phyloP scores from a whole-genome alignment of 2,113 vertebrate genomes.

The Ophthalmolycus amberensis region DNA sequence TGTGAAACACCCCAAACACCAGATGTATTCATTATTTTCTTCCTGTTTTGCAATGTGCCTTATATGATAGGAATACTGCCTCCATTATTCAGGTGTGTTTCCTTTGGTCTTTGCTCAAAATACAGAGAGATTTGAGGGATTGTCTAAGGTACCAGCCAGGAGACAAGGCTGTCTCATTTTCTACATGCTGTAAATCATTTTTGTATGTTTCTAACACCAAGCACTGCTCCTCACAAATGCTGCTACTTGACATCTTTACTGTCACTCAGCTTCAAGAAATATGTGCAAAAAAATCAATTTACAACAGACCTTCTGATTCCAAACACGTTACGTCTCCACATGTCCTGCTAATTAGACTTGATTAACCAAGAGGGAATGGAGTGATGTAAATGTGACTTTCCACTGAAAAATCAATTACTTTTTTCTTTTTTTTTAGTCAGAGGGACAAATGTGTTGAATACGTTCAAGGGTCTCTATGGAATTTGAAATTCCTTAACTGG shows the following conservation, averaged over 20 bases:
- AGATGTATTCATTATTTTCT: slow-evolving; percentile 80
- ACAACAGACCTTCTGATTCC: slow-evolving; percentile 6
- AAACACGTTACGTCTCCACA: slow-evolving; percentile 19
- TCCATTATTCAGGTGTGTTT: slow-evolving; percentile 72
- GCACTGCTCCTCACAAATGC: slow-evolving; percentile 77
- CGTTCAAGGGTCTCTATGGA: slow-evolving; percentile 63
- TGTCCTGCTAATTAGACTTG: slow-evolving; percentile 57
- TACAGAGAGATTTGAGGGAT: slow-evolving; percentile 73
- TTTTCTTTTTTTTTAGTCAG: slow-evolving; percentile 33
- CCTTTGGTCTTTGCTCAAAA: slow-evolving; percentile 66
- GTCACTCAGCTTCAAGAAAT: not conserved
- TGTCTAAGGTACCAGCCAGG: slow-evolving; percentile 67
- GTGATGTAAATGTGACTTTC: slow-evolving; percentile 61
- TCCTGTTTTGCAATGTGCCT: slow-evolving; percentile 75
- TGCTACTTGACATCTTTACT: slow-evolving; percentile 8
- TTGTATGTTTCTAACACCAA: slow-evolving; percentile 81
- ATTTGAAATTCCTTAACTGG: slow-evolving; percentile 60
- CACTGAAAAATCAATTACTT: slow-evolving; percentile 73
- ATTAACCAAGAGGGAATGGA: slow-evolving; percentile 62
- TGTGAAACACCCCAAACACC: slow-evolving; percentile 62
- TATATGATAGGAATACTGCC: slow-evolving; percentile 54
- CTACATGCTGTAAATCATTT: slow-evolving; percentile 86
- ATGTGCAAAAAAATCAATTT: slow-evolving; percentile 24
- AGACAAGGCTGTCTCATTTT: slow-evolving; percentile 65
- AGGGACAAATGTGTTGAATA: slow-evolving; percentile 65